Evolutionary conservation across 1,140 invertebrate species (phyloP).

Genomic region (Pantala flavescens): DNA sequence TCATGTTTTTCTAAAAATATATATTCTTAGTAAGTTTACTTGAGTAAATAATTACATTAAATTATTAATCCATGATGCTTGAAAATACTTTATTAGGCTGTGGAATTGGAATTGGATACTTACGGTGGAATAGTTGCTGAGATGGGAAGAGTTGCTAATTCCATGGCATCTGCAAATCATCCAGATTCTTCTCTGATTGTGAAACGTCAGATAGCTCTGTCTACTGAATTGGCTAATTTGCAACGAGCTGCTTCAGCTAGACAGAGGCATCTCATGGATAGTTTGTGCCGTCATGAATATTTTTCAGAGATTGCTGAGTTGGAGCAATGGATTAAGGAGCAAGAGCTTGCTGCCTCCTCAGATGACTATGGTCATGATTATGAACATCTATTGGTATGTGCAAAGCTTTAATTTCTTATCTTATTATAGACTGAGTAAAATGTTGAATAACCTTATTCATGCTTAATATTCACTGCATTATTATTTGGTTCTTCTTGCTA

Average conservation of each 20-base stretch:
- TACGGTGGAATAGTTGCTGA: slow-evolving; percentile 85
- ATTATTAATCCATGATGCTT: too few species aligned
- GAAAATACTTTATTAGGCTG: slow-evolving; percentile 43
- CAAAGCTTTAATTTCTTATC: slow-evolving; percentile 13
- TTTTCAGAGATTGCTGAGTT: slow-evolving; percentile 82
- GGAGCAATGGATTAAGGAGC: slow-evolving; percentile 89
- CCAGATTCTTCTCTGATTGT: slow-evolving; percentile 65
- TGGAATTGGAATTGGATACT: slow-evolving; percentile 86
- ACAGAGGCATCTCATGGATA: slow-evolving; percentile 79
- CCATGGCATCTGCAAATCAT: slow-evolving; percentile 54
- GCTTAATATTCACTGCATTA: too few species aligned
- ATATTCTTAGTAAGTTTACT: too few species aligned
- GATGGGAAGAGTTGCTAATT: slow-evolving; percentile 76
- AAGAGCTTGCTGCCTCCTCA: slow-evolving; percentile 76
- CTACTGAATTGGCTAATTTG: slow-evolving; percentile 67
- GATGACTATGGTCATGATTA: slow-evolving; percentile 97
- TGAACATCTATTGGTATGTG: slow-evolving; percentile 75
- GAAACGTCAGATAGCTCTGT: slow-evolving; percentile 63
- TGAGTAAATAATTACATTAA: too few species aligned
- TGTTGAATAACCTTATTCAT: slow-evolving; percentile 10
- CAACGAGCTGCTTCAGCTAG: slow-evolving; percentile 69
- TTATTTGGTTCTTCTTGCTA: too few species aligned
- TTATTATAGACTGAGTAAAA: not conserved
- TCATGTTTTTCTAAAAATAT: too few species aligned
- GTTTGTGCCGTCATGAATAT: slow-evolving; percentile 86